Evolutionary conservation across 2,113 vertebrate genomes (phyloP), one percentile per base, ranked within the genome.

Genomic region (Tyto alba): DNA sequence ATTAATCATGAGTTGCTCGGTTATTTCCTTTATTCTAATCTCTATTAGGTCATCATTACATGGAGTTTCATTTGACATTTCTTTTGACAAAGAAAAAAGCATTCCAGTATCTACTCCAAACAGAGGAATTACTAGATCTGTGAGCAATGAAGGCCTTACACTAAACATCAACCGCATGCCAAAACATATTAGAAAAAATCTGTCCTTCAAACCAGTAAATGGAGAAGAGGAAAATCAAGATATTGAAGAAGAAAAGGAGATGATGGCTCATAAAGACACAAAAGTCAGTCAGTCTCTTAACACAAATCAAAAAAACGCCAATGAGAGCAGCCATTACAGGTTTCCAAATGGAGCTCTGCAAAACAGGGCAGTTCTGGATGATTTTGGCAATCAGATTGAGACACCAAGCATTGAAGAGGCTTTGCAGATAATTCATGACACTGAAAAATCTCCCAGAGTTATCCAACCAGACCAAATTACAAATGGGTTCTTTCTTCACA

Each of bases 51-150:
- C 99, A 47, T 99, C 99, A 15, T 96, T 99, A 48, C 99, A 99
- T 63, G 99, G 99, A 72, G 99, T 99, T 86, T 99, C 99, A 3
- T 99, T 99, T 97, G 99, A 99, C 95, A 99, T 99, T 94, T 99
- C 99, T 94, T 99, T 99, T 94, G 99, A 99, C 97, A 99, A 99
- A 96, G 99, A 99, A 74, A 98, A 98, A 93, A 97, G 85, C 91
- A 89, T 91, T 47, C 97, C 97, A n/a, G 95, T 92, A 10, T 22
- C 98, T 79, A 7, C 97, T 79, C 87, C 98, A 71, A 97, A 91
- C 93, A 98, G 94, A 68, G 99, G 98, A 80, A 99, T 99, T 94
- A 98, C 98, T 29, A 98, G 99, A 93, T 99, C 99, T 48, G 80
- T 99, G 83, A 99, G 99, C 96, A 99, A 99, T 13, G 99, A 99